Evolutionary conservation across 2,113 vertebrate genomes (phyloP).

Genomic region (Perca fluviatilis): DNA sequence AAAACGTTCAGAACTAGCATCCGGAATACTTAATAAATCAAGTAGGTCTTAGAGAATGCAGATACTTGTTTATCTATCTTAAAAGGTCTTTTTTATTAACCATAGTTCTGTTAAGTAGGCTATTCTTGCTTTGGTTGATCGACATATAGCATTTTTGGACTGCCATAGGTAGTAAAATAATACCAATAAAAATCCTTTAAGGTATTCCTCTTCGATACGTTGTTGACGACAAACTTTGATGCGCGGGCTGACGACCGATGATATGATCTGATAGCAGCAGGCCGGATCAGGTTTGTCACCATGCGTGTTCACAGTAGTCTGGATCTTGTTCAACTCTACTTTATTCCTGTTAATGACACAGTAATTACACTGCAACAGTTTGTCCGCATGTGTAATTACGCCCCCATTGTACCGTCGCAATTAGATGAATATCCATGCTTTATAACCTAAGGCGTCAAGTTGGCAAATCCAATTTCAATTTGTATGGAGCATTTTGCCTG

Average conservation of each 20-base stretch:
- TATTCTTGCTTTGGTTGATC: not conserved
- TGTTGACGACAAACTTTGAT: not conserved
- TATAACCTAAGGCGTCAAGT: slow-evolving; percentile 87
- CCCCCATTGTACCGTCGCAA: slow-evolving; percentile 84
- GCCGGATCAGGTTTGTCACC: slow-evolving; percentile 21
- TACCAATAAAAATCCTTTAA: not conserved
- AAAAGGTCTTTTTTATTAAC: too few relatives aligned
- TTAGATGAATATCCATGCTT: slow-evolving; percentile 88
- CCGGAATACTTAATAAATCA: not conserved
- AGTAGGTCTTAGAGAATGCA: too few relatives aligned
- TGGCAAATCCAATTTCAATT: slow-evolving; percentile 89
- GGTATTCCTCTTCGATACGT: not conserved
- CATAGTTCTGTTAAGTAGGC: too few relatives aligned
- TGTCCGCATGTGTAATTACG: slow-evolving; percentile 86
- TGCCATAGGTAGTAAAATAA: not conserved
- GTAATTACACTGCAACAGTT: slow-evolving; percentile 87
- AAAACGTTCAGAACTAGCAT: not conserved
- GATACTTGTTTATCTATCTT: too few relatives aligned
- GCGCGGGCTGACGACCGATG: not conserved
- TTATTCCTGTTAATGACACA: slow-evolving; percentile 86
- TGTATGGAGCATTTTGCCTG: slow-evolving; percentile 84
- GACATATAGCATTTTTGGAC: not conserved
- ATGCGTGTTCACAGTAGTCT: slow-evolving; percentile 59
- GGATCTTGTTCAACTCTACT: slow-evolving; percentile 66
- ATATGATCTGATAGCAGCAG: slow-evolving; percentile 8